Conservation (phyloP, 2,113 vertebrate species). For the Oophaga pumilio region DNA sequence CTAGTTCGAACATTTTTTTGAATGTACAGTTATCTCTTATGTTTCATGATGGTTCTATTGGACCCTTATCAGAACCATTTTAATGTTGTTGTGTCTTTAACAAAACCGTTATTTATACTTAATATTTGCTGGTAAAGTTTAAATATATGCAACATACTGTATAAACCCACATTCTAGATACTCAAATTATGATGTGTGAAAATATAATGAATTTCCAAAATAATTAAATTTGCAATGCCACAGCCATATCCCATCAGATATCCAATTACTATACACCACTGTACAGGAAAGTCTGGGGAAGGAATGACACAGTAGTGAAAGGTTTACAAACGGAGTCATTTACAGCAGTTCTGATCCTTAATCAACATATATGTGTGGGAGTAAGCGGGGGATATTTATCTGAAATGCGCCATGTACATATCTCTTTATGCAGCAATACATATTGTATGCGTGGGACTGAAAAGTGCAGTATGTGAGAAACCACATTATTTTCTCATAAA, state of each 20-base stretch:
- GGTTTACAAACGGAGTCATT: background rate
- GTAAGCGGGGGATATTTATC: constrained; percentile 1
- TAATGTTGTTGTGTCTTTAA: too few relatives aligned
- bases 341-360: constrained; percentile 5
- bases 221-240: background rate
- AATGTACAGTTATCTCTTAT: too few relatives aligned
- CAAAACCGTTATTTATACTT: background rate
- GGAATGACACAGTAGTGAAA: constrained; percentile 6
- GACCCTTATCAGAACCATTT: too few relatives aligned
- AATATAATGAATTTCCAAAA: background rate
- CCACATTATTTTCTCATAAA: constrained; percentile 17
- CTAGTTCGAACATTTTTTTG: too few relatives aligned
- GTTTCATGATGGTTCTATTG: too few relatives aligned
- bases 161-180: background rate
- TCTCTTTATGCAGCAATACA: background rate
- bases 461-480: background rate
- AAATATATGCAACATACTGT: background rate
- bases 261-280: constrained; percentile 1
- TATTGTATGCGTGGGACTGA: constrained; percentile 14
- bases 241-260: background rate
- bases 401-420: background rate
- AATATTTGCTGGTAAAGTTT: background rate
- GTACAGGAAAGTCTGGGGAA: background rate
- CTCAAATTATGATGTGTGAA: background rate
- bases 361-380: constrained; percentile 25